Percentiles rank a stretch among this genome's conserved stretches.
Evolutionary conservation across 2,888 invertebrate genomes (phyloP).

Genomic region (Miltochrista miniata): DNA sequence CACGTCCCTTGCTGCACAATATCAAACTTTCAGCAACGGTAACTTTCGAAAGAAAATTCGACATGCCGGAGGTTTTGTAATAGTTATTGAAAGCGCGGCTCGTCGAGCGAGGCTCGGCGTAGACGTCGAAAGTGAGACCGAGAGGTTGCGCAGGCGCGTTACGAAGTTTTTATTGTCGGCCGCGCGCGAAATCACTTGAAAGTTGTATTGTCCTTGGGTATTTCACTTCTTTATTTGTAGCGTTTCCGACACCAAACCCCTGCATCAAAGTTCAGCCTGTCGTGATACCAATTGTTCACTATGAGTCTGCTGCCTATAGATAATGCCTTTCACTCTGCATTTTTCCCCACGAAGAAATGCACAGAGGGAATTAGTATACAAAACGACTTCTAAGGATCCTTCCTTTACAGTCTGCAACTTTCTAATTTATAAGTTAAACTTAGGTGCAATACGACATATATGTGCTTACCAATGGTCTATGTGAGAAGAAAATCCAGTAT

Average conservation of each 20-base stretch:
- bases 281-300: conserved; percentile 60
- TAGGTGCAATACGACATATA: conserved; percentile 15
- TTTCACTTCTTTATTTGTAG: conserved; percentile 81
- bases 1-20: conserved; percentile 38
- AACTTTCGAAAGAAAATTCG: conserved; percentile 77
- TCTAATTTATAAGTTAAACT: conserved; percentile 24
- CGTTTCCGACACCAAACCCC: conserved; percentile 76
- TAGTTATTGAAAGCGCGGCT: conserved; percentile 73
- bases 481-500: conserved; percentile 54
- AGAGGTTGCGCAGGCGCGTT: conserved; percentile 81
- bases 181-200: conserved; percentile 83
- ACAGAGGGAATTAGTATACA: conserved; percentile 32
- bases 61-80: conserved; percentile 76
- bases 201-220: conserved; percentile 83
- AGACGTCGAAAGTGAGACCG: conserved; percentile 80
- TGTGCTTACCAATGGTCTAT: conserved; percentile 56
- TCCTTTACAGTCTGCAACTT: conserved; percentile 22
- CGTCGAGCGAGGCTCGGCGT: conserved; percentile 63
- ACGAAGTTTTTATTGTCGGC: conserved; percentile 82
- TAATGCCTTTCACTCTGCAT: conserved; percentile 68
- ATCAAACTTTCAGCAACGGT: conserved; percentile 53
- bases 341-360: conserved; percentile 45
- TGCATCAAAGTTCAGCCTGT: conserved; percentile 71
- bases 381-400: conserved; percentile 23
- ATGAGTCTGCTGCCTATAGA: conserved; percentile 55